Conservation (phyloP, 2,888 invertebrate genomes). For the Cenopis cana region DNA sequence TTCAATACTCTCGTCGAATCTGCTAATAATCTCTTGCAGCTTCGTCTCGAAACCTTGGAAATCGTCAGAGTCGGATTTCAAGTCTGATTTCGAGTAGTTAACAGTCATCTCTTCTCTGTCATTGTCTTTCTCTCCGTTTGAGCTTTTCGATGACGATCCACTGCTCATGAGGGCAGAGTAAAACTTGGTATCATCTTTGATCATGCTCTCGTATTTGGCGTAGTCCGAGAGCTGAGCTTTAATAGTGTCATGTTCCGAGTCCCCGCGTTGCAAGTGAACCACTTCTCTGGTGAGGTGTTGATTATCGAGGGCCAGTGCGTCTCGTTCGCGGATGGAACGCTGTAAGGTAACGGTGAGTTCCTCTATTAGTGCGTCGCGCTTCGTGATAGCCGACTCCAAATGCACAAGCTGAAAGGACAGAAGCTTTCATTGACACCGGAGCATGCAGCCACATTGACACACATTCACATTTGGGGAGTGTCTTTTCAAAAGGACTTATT, state of each 20-base stretch:
- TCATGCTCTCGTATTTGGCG: conserved; percentile 73
- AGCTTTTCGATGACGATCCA: conserved; percentile 71
- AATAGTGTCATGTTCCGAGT: conserved; percentile 73
- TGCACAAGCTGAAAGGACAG: conserved; percentile 89
- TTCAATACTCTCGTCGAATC: conserved; percentile 71
- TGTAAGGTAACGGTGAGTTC: conserved; percentile 89
- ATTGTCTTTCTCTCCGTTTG: conserved; percentile 80
- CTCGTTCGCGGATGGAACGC: conserved; percentile 86
- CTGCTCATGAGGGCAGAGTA: conserved; percentile 77
- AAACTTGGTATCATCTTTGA: conserved; percentile 78
- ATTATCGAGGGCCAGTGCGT: conserved; percentile 86
- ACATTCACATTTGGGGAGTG: no score
- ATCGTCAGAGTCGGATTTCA: conserved; percentile 69
- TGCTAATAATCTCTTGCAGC: conserved; percentile 64
- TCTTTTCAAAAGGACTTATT: no score
- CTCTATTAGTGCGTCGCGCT: conserved; percentile 89
- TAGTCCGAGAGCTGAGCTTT: conserved; percentile 79
- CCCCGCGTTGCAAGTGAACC: conserved; percentile 75
- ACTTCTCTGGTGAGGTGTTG: conserved; percentile 86
- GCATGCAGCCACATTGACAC: conserved; percentile 49
- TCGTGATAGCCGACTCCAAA: conserved; percentile 88
- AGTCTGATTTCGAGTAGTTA: conserved; percentile 75
- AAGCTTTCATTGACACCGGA: conserved; percentile 60
- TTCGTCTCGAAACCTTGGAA: conserved; percentile 74
- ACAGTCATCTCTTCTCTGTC: conserved; percentile 79